A percentile compares a stretch with the other conserved stretches of the same genome.
Evolutionary conservation across 2,888 invertebrate genomes (phyloP).

Genomic region (Stenodema calcarata): DNA sequence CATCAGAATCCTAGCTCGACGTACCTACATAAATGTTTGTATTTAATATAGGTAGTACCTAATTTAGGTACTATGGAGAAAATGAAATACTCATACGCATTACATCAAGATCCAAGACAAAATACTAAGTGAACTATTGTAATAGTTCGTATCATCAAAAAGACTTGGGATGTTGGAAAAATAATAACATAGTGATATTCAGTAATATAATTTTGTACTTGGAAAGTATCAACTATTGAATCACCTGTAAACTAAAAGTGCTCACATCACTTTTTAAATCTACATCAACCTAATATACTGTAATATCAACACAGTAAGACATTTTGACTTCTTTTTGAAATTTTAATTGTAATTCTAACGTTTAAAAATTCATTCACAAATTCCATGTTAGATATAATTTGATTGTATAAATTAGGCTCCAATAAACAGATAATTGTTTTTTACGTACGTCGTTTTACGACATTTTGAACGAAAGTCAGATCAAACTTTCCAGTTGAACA

Average conservation of each 20-base stretch:
- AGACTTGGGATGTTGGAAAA: not conserved
- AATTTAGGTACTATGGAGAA: no score
- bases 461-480: not conserved
- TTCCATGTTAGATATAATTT: not conserved
- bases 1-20: no score
- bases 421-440: not conserved
- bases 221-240: conserved; percentile 2
- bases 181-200: not conserved
- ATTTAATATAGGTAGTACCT: no score
- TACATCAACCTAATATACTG: not conserved
- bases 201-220: conserved; percentile 8
- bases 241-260: not conserved
- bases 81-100: no score
- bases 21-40: no score
- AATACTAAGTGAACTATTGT: no score
- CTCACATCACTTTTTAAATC: not conserved
- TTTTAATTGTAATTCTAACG: not conserved
- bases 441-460: not conserved
- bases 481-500: not conserved
- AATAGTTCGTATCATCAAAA: not conserved
- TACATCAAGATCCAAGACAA: no score
- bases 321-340: not conserved
- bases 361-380: conserved; percentile 7
- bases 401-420: not conserved
- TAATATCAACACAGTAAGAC: not conserved